Conservation (phyloP, 2,888 invertebrate species). For the Diarsia mendica region DNA sequence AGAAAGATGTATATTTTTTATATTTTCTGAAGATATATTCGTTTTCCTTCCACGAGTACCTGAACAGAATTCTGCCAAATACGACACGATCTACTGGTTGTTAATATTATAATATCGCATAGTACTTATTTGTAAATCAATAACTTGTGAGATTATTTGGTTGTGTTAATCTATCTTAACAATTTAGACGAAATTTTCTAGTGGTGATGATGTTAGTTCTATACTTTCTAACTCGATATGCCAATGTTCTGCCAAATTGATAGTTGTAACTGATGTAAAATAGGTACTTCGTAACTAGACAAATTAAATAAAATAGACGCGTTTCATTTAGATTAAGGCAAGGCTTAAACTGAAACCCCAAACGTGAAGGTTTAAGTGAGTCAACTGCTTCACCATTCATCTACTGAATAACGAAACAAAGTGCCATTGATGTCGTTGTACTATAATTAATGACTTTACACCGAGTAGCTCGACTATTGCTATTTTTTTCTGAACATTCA, state of each 20-base stretch:
- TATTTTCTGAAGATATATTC: constrained; percentile 66
- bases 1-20: constrained; percentile 58
- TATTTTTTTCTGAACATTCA: constrained; percentile 59
- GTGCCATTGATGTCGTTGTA: constrained; percentile 72
- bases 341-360: constrained; percentile 74
- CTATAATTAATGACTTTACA: constrained; percentile 57
- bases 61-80: constrained; percentile 76
- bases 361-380: constrained; percentile 65
- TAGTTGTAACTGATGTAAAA: constrained; percentile 69
- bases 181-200: constrained; percentile 81
- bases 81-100: constrained; percentile 63
- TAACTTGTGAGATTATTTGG: constrained; percentile 88
- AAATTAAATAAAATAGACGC: constrained; percentile 70
- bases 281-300: constrained; percentile 73
- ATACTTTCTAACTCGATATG: constrained; percentile 74
- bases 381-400: constrained; percentile 36
- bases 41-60: constrained; percentile 84
- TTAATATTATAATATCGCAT: constrained; percentile 64
- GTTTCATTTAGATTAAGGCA: constrained; percentile 78
- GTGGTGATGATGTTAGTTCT: constrained; percentile 70
- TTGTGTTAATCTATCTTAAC: constrained; percentile 85
- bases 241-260: constrained; percentile 81
- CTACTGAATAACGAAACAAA: constrained; percentile 67
- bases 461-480: constrained; percentile 39
- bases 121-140: constrained; percentile 77